Percentiles rank a stretch among this genome's conserved stretches.
Evolutionary conservation across 92 coral and sea anemone genomes (phyloP).

Genomic region (Phymanthus crucifer): DNA sequence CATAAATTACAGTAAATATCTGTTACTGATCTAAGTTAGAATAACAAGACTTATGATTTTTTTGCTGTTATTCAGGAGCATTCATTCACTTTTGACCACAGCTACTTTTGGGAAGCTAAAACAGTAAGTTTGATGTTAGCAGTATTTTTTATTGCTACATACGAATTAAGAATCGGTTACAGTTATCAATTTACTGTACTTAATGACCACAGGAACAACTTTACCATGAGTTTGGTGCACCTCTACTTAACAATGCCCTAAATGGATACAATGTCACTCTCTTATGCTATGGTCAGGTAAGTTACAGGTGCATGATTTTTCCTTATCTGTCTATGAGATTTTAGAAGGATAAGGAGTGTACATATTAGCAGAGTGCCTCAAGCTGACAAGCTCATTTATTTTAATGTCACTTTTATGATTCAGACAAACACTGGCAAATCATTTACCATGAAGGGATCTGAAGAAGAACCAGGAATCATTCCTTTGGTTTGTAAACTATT

Average conservation of each 20-base stretch:
- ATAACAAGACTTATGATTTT: neutral
- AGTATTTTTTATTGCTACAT: neutral
- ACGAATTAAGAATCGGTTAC: neutral
- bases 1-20: neutral
- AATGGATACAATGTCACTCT: conserved; percentile 88
- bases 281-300: conserved; percentile 93
- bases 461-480: conserved; percentile 90
- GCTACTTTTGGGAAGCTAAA: conserved; percentile 97
- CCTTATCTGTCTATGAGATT: neutral
- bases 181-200: neutral
- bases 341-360: too few species aligned
- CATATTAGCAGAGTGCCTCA: too few species aligned
- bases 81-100: conserved; percentile 85
- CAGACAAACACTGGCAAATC: conserved; percentile 91
- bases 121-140: conserved; percentile 66
- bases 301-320: neutral
- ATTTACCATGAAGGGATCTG: conserved; percentile 82
- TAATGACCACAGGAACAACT: conserved; percentile 80
- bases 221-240: conserved; percentile 89
- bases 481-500: conserved; percentile 67
- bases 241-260: conserved; percentile 69
- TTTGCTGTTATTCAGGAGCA: conserved; percentile 64
- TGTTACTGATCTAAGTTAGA: neutral
- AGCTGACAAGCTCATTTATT: neutral
- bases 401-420: neutral